Evolutionary conservation across 2,113 vertebrate genomes (phyloP).

Genomic region (Danionella cerebrum): DNA sequence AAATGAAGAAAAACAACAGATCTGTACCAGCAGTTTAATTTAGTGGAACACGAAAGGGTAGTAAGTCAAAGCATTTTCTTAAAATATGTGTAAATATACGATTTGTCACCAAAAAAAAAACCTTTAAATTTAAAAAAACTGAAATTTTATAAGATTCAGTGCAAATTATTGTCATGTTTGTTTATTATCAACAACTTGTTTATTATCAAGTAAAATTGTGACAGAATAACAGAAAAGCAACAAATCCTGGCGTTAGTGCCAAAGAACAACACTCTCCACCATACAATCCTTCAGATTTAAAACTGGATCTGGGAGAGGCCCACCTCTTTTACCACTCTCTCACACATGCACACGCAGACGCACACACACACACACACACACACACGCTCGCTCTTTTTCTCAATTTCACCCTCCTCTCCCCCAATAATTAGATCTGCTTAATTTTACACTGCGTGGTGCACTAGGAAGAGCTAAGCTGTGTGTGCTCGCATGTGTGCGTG

Average conservation of each 20-base stretch:
- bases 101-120: too few relatives aligned
- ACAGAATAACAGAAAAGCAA: not conserved
- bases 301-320: slow-evolving; percentile 52
- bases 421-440: slow-evolving; percentile 61
- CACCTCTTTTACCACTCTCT: slow-evolving; percentile 29
- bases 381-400: slow-evolving; percentile 6
- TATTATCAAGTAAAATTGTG: too few relatives aligned
- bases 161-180: too few relatives aligned
- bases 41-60: too few relatives aligned
- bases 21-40: too few relatives aligned
- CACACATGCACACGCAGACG: not conserved
- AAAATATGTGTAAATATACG: too few relatives aligned
- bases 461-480: slow-evolving; percentile 4
- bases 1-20: too few relatives aligned
- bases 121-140: too few relatives aligned
- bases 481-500: too few relatives aligned
- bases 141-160: too few relatives aligned
- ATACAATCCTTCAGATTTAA: slow-evolving; percentile 39
- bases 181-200: too few relatives aligned
- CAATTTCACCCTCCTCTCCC: slow-evolving; percentile 53
- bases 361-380: slow-evolving; percentile 31
- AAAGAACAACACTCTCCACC: slow-evolving; percentile 33
- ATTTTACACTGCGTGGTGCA: slow-evolving; percentile 41
- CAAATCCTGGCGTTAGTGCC: not conserved
- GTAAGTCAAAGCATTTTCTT: too few relatives aligned